Percentiles rank a stretch among this genome's conserved stretches.
Evolutionary conservation across 2,888 invertebrate species (phyloP).

Genomic region (Lobophora halterata): DNA sequence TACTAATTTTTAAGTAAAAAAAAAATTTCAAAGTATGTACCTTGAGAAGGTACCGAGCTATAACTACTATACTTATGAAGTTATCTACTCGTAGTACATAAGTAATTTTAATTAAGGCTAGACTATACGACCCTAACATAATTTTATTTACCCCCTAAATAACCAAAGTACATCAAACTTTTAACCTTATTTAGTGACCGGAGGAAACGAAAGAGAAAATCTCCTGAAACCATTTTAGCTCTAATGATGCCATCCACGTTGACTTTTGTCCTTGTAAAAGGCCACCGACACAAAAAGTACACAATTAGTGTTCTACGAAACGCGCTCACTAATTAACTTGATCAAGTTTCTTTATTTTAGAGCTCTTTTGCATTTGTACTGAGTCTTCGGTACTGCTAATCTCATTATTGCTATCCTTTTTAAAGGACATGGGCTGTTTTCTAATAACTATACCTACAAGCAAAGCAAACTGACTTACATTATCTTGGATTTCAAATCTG

Average conservation of each 20-base stretch:
- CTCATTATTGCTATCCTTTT: constrained; percentile 3
- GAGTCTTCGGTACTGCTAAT: constrained; percentile 20
- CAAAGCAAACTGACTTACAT: too few relatives aligned
- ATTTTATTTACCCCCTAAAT: neutral
- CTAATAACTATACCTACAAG: too few relatives aligned
- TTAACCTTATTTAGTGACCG: constrained; percentile 9
- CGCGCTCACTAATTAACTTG: constrained; percentile 71
- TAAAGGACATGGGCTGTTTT: too few relatives aligned
- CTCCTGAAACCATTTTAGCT: constrained; percentile 42
- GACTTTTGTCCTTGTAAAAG: constrained; percentile 60
- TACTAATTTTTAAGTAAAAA: too few relatives aligned
- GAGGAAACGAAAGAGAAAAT: constrained; percentile 27
- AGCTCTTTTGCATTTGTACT: constrained; percentile 50
- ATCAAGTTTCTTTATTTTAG: constrained; percentile 62
- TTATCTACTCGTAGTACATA: too few relatives aligned
- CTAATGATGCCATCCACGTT: constrained; percentile 64
- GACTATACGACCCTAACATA: too few relatives aligned
- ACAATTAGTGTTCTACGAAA: constrained; percentile 71
- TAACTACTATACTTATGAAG: too few relatives aligned
- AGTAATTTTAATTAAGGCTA: too few relatives aligned
- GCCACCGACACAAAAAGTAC: constrained; percentile 55
- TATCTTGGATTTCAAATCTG: too few relatives aligned
- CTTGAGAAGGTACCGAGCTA: too few relatives aligned
- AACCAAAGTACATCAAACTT: constrained; percentile 11
- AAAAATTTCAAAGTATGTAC: too few relatives aligned